A percentile compares a stretch with the other conserved stretches of the same genome.
Conservation (phyloP, 2,888 invertebrate genomes). For the Anoplius nigerrimus region DNA sequence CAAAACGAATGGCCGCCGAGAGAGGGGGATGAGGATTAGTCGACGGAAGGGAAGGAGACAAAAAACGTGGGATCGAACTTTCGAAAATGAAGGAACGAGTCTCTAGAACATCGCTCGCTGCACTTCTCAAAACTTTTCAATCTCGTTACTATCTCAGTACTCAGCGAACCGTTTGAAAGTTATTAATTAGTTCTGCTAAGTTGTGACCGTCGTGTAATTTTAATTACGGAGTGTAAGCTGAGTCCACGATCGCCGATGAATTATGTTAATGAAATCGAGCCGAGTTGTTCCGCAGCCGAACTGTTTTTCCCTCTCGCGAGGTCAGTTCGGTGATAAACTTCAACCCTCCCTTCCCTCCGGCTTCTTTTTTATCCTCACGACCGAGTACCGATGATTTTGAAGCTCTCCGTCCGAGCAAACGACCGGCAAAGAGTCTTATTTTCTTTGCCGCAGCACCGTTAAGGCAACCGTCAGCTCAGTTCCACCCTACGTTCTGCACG, state of each 20-base stretch:
- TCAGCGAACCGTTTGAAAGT: slow-evolving; percentile 29
- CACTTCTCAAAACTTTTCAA: slow-evolving; percentile 31
- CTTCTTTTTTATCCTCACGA: no score
- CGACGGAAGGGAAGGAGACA: neutral
- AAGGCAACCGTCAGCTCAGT: no score
- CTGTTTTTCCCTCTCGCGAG: neutral
- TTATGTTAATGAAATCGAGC: neutral
- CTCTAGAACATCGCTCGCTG: slow-evolving; percentile 1
- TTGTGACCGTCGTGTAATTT: slow-evolving; percentile 30
- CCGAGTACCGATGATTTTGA: no score
- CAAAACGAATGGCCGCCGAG: neutral
- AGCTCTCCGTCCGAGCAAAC: no score
- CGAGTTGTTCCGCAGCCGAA: neutral
- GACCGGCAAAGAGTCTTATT: no score
- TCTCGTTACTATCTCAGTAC: slow-evolving; percentile 32
- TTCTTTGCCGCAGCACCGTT: no score
- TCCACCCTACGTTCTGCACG: no score
- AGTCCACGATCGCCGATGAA: slow-evolving; percentile 2
- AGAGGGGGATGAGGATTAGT: no score
- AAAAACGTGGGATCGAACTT: slow-evolving; percentile 8
- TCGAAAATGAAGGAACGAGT: slow-evolving; percentile 6
- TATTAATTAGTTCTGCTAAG: slow-evolving; percentile 36
- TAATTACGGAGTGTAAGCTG: slow-evolving; percentile 26
- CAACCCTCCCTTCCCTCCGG: no score
- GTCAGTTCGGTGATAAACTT: no score